phyloP scores from a whole-genome alignment of 2,888 invertebrate genomes.

The Icerya purchasi region DNA sequence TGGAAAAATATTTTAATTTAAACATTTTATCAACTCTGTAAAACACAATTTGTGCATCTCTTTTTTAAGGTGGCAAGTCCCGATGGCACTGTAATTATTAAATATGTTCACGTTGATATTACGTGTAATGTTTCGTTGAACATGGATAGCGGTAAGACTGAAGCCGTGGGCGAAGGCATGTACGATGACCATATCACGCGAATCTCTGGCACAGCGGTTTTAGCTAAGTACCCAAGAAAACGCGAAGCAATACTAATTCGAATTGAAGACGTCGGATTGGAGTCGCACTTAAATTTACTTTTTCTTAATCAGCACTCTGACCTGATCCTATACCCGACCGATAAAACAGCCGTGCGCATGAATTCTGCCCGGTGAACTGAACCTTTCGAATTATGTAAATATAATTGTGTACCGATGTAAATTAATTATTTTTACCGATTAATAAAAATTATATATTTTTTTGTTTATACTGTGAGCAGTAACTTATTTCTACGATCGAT shows the following conservation, averaged over 20 bases:
- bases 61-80: slow-evolving; percentile 21
- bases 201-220: slow-evolving; percentile 42
- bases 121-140: slow-evolving; percentile 39
- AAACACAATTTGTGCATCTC: neutral
- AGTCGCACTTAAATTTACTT: slow-evolving; percentile 42
- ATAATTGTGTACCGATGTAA: no score
- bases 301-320: slow-evolving; percentile 42
- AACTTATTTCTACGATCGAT: no score
- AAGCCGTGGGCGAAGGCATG: slow-evolving; percentile 27
- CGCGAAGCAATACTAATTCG: slow-evolving; percentile 33
- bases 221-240: slow-evolving; percentile 34
- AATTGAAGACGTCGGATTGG: slow-evolving; percentile 43
- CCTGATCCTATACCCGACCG: slow-evolving; percentile 25
- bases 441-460: no score
- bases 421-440: no score
- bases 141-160: slow-evolving; percentile 9
- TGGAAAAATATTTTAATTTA: no score
- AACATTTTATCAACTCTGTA: neutral
- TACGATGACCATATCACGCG: slow-evolving; percentile 38
- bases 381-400: no score
- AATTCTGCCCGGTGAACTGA: no score
- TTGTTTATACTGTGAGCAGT: no score
- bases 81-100: slow-evolving; percentile 31
- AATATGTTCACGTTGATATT: slow-evolving; percentile 43
- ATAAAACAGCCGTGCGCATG: no score